phyloP scores from a whole-genome alignment of 2,888 invertebrate species.

The Plagodis dolabraria region DNA sequence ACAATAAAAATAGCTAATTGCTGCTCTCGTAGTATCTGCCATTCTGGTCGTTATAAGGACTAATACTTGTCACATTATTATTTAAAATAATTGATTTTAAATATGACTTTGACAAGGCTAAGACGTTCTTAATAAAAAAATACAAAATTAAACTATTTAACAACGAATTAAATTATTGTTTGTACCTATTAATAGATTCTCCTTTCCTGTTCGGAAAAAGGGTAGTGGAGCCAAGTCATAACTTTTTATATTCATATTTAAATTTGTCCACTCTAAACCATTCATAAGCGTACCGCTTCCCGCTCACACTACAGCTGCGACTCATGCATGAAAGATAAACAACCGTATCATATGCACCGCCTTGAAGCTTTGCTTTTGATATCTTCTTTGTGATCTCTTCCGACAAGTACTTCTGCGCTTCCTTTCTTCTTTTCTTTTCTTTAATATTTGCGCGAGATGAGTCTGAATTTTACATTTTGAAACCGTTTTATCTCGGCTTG shows the following conservation, averaged over 20 bases:
- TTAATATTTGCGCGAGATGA: conserved; percentile 22
- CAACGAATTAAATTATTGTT: too few relatives aligned
- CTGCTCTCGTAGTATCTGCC: too few relatives aligned
- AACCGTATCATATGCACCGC: conserved; percentile 42
- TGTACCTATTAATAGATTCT: too few relatives aligned
- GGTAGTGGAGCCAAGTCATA: neutral
- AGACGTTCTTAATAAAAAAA: too few relatives aligned
- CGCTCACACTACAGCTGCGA: conserved; percentile 21
- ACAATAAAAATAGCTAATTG: too few relatives aligned
- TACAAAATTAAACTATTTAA: too few relatives aligned
- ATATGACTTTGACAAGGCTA: too few relatives aligned
- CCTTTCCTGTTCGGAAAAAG: too few relatives aligned
- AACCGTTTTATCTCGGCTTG: conserved; percentile 26
- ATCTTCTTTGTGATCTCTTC: conserved; percentile 32
- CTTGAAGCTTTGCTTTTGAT: conserved; percentile 46
- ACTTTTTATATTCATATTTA: neutral
- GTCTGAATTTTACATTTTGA: conserved; percentile 20
- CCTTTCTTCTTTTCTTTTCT: conserved; percentile 27
- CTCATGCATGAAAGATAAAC: conserved; percentile 30
- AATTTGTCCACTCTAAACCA: neutral
- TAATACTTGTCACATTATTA: too few relatives aligned
- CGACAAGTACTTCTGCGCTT: conserved; percentile 16
- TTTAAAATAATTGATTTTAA: too few relatives aligned
- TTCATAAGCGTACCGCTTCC: neutral
- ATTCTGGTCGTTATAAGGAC: too few relatives aligned